Base-by-base conservation (phyloP, 1,140 invertebrate genomes). In the Drosophila azteca region DNA sequence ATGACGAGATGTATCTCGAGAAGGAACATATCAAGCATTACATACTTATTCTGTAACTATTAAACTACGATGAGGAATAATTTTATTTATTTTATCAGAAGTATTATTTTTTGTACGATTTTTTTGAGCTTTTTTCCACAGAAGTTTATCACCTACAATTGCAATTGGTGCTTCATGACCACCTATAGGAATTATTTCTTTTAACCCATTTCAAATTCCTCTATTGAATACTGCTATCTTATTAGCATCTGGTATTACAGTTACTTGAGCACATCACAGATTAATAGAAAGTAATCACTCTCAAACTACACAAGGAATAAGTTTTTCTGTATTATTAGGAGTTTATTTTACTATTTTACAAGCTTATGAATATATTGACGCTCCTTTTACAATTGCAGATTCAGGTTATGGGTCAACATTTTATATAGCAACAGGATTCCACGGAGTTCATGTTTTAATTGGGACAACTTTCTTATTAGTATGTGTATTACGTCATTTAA, bases 391-490 rank as follows among this genome's bases (percentile, higher is more conserved):
- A 94, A 95, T 93, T 90, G 77, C 93, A 65, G 94, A 95, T 90
- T 93, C 93, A 78, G 87, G 93, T 85, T n/a, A n/a, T n/a, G 94
- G 95, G 11, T 93, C 94, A 61, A 93, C 92, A 26, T 96, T 95
- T 92, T 20, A 20, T 20, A 20, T 20, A 20, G 17, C 17, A 20
- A 20, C 17, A 20, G 17, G 17, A 20, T 20, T 96, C 94, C 93
- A 92, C 96, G 95, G 95, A 41, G 7, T 95, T 20, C 95, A 96
- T 93, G 95, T 96, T 45, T 92, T 95, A 81, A 94, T 95, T 92
- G 95, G 94, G 77, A 94, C 94, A 54, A 92, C 93, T 52, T 95
- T 95, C 91, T 88, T 95, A 91, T 92, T 94, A 76, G n/a, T n/a
- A n/a, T n/a, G n/a, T n/a, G n/a, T n/a, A n/a, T 54, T 93, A 52